phyloP scores from a whole-genome alignment of 2,113 vertebrate genomes.

The Gorilla gorilla region DNA sequence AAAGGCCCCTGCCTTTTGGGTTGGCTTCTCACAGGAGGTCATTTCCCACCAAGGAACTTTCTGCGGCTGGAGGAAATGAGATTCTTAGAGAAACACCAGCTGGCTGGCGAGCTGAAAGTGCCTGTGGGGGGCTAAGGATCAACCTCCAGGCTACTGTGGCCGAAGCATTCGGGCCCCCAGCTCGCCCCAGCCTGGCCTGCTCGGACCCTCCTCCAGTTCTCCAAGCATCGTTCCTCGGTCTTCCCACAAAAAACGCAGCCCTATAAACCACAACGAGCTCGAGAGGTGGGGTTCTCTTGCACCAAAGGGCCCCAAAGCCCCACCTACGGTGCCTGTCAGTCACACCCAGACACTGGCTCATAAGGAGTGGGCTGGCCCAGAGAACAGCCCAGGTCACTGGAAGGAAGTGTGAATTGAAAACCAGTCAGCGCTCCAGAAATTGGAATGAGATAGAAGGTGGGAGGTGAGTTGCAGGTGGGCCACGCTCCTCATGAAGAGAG shows the following conservation, averaged over 20 bases:
- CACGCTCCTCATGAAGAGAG: not conserved
- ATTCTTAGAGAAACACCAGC: no score
- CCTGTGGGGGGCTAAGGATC: not conserved
- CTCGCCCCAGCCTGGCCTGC: not conserved
- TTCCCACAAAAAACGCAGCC: not conserved
- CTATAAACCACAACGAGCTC: not conserved
- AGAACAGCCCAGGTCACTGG: not conserved
- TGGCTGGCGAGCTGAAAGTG: rapidly evolving
- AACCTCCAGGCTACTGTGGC: rapidly evolving
- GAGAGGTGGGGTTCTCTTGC: not conserved
- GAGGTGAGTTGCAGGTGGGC: not conserved
- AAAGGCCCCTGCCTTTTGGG: rapidly evolving
- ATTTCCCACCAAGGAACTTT: not conserved
- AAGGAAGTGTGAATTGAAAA: not conserved
- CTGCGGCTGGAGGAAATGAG: rapidly evolving
- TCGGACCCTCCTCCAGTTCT: rapidly evolving
- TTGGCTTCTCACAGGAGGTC: rapidly evolving
- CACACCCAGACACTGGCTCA: not conserved
- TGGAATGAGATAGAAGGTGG: not conserved
- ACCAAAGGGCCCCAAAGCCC: not conserved
- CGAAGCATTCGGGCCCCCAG: rapidly evolving
- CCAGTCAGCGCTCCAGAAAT: no score
- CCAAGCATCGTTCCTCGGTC: not conserved
- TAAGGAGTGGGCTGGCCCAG: not conserved
- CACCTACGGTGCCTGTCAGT: not conserved